phyloP scores from a whole-genome alignment of 2,113 vertebrate species.

The Odobenus rosmarus region DNA sequence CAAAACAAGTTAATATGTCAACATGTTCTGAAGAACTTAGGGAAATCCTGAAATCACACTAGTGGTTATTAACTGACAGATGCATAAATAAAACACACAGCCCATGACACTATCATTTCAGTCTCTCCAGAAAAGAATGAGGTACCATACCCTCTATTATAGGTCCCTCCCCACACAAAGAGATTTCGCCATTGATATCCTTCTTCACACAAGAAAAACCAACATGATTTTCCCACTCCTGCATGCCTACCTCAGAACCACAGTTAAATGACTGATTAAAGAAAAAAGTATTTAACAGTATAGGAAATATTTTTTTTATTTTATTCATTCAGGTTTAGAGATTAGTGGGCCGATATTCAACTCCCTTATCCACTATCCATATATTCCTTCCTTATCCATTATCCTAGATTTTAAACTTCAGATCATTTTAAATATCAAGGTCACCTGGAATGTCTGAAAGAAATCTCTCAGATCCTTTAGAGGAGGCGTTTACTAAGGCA shows the following conservation, averaged over 20 bases:
- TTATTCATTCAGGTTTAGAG: conserved; percentile 12
- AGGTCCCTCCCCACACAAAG: not conserved
- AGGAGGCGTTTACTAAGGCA: not conserved
- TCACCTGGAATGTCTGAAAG: conserved; percentile 18
- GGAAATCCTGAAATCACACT: not conserved
- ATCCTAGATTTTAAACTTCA: conserved; percentile 34
- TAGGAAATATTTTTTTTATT: conserved; percentile 14
- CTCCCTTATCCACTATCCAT: not conserved
- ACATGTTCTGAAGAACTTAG: not conserved
- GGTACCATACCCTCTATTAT: not conserved
- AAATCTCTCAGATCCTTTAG: not conserved
- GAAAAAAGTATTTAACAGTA: not conserved
- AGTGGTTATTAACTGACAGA: not conserved
- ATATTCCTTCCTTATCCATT: not conserved
- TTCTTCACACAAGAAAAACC: conserved; percentile 1
- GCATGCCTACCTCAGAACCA: not conserved
- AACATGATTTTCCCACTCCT: not conserved
- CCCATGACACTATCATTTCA: not conserved
- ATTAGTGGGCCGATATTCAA: not conserved
- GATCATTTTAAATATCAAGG: conserved; percentile 18
- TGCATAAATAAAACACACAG: not conserved
- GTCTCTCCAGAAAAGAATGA: not conserved
- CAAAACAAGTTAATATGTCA: conserved; percentile 43
- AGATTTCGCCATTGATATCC: not conserved
- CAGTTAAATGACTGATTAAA: not conserved